Conservation (phyloP, 2,113 vertebrate species). For the Engraulis encrasicolus region DNA sequence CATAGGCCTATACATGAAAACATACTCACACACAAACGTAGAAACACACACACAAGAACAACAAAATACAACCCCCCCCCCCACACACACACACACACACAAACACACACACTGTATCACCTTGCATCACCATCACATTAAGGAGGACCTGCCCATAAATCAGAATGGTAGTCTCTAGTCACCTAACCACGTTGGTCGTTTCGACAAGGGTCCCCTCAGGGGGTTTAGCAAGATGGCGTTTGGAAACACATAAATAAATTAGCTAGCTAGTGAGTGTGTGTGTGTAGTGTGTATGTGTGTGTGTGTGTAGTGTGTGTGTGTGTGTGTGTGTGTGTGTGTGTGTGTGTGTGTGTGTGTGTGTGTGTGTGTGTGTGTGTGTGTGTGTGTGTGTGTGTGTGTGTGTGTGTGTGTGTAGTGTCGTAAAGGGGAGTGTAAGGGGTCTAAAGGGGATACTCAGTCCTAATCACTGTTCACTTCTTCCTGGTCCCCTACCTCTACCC, state of each 20-base stretch:
- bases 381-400: too few relatives aligned
- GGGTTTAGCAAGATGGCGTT: background rate
- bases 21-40: too few relatives aligned
- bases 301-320: too few relatives aligned
- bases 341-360: too few relatives aligned
- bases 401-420: too few relatives aligned
- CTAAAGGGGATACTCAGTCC: background rate
- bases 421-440: background rate
- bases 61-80: too few relatives aligned
- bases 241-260: constrained; percentile 1
- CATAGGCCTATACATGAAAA: too few relatives aligned
- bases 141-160: background rate
- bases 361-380: too few relatives aligned
- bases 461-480: background rate
- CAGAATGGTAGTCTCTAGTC: background rate
- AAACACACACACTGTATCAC: background rate
- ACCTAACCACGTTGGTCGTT: background rate
- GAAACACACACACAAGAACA: background rate
- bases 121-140: background rate
- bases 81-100: background rate
- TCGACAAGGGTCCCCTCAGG: background rate
- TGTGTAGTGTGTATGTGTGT: too few relatives aligned
- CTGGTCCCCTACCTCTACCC: background rate
- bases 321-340: too few relatives aligned
- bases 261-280: too few relatives aligned